Evolutionary conservation across 2,888 invertebrate genomes (phyloP).

Genomic region (Netelia inedita): DNA sequence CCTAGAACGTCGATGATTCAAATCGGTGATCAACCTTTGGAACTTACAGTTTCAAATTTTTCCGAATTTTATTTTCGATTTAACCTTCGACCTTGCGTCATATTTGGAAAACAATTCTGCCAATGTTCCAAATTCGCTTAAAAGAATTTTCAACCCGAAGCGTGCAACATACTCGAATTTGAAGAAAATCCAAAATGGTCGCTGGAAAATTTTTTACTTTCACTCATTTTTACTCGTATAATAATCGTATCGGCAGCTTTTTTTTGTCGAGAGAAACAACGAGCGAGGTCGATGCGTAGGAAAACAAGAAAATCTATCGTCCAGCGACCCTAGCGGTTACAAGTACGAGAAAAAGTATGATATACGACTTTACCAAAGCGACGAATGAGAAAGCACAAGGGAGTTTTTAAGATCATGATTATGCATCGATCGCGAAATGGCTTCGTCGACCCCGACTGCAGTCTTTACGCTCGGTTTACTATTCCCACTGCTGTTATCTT

Average conservation of each 20-base stretch:
- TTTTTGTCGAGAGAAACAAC: slow-evolving; percentile 43
- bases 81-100: too few relatives aligned
- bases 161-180: background rate
- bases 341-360: slow-evolving; percentile 50
- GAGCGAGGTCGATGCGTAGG: background rate
- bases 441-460: slow-evolving; percentile 46
- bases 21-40: background rate
- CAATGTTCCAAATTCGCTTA: too few relatives aligned
- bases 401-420: slow-evolving; percentile 68
- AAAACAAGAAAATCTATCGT: slow-evolving; percentile 47
- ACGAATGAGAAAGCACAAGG: slow-evolving; percentile 63
- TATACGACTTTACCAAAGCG: background rate
- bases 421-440: slow-evolving; percentile 64
- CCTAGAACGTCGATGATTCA: background rate
- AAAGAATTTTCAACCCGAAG: too few relatives aligned
- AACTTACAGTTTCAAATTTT: too few relatives aligned
- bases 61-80: too few relatives aligned
- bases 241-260: slow-evolving; percentile 15
- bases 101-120: too few relatives aligned
- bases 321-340: slow-evolving; percentile 57
- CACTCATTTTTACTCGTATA: background rate
- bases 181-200: background rate
- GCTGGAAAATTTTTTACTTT: slow-evolving; percentile 12
- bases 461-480: slow-evolving; percentile 48
- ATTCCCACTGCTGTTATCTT: slow-evolving; percentile 12